Evolutionary conservation across 2,797 vertebrate species (phyloP).

Genomic region (Borostomias antarcticus): DNA sequence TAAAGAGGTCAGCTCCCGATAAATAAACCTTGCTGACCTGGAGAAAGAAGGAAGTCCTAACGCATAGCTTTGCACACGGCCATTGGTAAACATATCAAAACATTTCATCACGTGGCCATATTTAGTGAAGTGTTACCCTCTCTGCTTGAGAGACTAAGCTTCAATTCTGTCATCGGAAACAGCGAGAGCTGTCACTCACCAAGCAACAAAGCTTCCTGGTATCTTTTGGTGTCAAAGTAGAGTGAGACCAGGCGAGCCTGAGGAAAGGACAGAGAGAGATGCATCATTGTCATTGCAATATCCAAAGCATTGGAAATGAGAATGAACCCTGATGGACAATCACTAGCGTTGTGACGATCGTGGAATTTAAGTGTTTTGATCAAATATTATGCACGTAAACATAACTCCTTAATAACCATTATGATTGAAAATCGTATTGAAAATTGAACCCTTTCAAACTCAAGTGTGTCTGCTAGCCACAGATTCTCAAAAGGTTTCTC

Average conservation of each 20-base stretch:
- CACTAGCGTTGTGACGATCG: too few relatives aligned
- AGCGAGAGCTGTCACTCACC: constrained; percentile 77
- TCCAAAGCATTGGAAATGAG: not conserved
- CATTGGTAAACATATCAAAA: not conserved
- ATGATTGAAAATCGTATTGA: too few relatives aligned
- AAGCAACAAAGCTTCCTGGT: constrained; percentile 95
- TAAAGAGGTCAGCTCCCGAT: not conserved
- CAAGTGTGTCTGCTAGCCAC: too few relatives aligned
- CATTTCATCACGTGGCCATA: not conserved
- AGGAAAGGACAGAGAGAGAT: constrained; percentile 25
- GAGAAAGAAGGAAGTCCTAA: not conserved
- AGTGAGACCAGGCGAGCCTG: constrained; percentile 96
- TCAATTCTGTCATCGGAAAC: not conserved
- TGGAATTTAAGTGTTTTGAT: too few relatives aligned
- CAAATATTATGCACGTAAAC: too few relatives aligned
- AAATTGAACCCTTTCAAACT: too few relatives aligned
- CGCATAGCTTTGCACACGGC: not conserved
- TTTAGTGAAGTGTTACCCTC: not conserved
- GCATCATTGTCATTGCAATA: constrained; percentile 12
- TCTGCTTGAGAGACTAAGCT: not conserved
- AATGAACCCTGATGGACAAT: too few relatives aligned
- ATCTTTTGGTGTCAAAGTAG: constrained; percentile 98
- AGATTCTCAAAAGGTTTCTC: too few relatives aligned
- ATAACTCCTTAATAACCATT: too few relatives aligned
- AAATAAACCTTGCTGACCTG: not conserved